A percentile compares a stretch with the other conserved stretches of the same genome.
Conservation (phyloP, 2,888 invertebrate genomes). For the Cephus sareptanus region DNA sequence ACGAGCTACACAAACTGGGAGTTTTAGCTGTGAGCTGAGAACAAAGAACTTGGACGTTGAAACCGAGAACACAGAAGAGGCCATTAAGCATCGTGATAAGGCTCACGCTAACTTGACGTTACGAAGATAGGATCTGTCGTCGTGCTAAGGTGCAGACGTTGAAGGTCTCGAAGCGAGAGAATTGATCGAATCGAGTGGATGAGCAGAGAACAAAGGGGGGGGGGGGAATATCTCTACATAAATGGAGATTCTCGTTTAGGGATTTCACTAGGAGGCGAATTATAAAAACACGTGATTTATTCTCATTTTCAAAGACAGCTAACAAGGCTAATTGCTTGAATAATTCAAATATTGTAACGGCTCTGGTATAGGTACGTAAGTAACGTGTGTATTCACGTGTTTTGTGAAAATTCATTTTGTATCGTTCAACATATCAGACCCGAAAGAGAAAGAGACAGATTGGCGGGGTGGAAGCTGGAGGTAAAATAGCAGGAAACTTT, state of each 20-base stretch:
- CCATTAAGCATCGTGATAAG: slow-evolving; percentile 39
- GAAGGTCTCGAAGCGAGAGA: not conserved
- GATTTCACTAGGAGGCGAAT: not conserved
- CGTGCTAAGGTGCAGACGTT: slow-evolving; percentile 17
- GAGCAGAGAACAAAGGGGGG: not conserved
- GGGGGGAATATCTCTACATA: not conserved
- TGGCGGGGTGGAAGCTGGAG: not conserved
- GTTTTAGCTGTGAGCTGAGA: not conserved
- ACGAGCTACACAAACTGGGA: slow-evolving; percentile 5
- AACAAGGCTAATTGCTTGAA: not conserved
- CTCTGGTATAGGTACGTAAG: not conserved
- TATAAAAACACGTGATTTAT: not conserved
- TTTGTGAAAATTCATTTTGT: not conserved
- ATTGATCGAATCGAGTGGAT: not conserved
- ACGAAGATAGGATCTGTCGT: slow-evolving; percentile 18
- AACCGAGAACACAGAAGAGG: slow-evolving; percentile 24
- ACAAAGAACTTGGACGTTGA: slow-evolving; percentile 14
- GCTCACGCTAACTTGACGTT: slow-evolving; percentile 55
- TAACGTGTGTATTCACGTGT: not conserved
- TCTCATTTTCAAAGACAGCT: not conserved
- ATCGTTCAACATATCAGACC: not conserved
- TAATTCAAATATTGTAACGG: not conserved
- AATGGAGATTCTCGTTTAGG: not conserved
- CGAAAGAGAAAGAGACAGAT: not conserved
- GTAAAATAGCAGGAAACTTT: too few species aligned